Base-by-base conservation (phyloP, 2,113 vertebrate genomes). In the Gadus macrocephalus region DNA sequence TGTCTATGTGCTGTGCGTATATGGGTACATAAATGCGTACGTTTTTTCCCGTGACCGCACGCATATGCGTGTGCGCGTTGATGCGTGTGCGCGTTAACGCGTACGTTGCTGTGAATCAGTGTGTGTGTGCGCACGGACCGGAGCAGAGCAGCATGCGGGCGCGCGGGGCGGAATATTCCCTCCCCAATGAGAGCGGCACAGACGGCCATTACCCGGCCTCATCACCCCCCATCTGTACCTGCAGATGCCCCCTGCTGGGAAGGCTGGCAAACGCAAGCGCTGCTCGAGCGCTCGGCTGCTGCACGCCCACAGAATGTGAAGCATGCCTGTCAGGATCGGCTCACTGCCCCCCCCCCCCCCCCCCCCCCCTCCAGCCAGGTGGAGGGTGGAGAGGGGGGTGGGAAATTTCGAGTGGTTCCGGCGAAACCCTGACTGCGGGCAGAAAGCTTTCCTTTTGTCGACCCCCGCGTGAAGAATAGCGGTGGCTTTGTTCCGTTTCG, bases 151-250 rank as follows among this genome's bases (percentile, higher is more conserved):
- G 67, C 64, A 78, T 70, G 74, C 64, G 67, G 53, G 75, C 73
- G 74, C 82, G 68, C 71, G 71, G 63, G 80, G 73, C 74, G 60
- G 77, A 81, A 80, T 86, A 81, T 85, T 83, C 72, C 74, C 82
- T 89, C 78, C 85, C 84, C 85, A 76, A 55, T 53, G 7, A 11
- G 81, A 83, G 77, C 78, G 79, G 72, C 80, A 85, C 83, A 89
- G 87, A 84, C 83, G 88, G 80, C 80, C 83, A 88, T 86, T 86
- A 87, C 86, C 86, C 84, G 79, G 78, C 69, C 84, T 89, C 85
- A 88, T 89, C 84, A 90, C 5, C 81, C 80, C 82, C 85, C 89
- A 92, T 91, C 89, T 90, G 91, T 88, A 78, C 81, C 79, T 70
- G 84, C 90, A 92, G 88, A 89, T 91, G 88, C 83, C 84, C 84